phyloP scores from a whole-genome alignment of 2,113 vertebrate species.

The Chaetorhynchus papuensis region DNA sequence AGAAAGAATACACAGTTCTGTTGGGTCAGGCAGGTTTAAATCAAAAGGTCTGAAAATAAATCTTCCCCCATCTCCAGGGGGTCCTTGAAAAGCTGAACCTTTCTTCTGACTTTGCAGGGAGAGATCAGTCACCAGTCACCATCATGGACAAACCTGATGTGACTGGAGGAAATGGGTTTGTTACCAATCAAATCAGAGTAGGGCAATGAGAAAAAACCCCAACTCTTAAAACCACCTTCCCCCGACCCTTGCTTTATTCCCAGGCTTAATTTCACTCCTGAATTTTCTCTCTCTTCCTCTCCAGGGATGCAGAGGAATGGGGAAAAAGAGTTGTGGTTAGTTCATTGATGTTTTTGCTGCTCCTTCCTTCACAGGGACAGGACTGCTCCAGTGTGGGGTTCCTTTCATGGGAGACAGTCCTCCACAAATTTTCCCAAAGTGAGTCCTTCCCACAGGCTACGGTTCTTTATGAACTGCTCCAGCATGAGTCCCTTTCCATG shows the following conservation, averaged over 20 bases:
- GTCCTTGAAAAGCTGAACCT: not conserved
- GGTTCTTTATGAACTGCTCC: not conserved
- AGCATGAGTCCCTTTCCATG: not conserved
- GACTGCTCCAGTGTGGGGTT: not conserved
- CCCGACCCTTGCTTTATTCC: not conserved
- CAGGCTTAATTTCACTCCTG: not conserved
- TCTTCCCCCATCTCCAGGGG: not conserved
- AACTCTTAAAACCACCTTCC: not conserved
- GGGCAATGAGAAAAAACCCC: not conserved
- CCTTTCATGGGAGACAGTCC: not conserved
- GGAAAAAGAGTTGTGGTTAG: not conserved
- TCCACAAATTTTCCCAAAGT: accelerated
- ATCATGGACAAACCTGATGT: accelerated
- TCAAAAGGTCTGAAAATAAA: not conserved
- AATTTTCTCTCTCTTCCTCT: not conserved
- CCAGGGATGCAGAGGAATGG: not conserved
- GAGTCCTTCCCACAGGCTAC: not conserved
- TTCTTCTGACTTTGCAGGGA: not conserved
- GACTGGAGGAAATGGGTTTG: not conserved
- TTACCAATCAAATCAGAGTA: not conserved
- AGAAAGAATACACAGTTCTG: not conserved
- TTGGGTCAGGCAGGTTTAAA: not conserved
- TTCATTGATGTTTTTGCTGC: not conserved
- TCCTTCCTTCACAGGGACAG: not conserved
- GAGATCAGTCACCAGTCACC: not conserved